These are phyloP conservation scores for Karalla daura DNA, from an alignment of 2,797 vertebrate species.

Conservation along the genomic window DNA sequence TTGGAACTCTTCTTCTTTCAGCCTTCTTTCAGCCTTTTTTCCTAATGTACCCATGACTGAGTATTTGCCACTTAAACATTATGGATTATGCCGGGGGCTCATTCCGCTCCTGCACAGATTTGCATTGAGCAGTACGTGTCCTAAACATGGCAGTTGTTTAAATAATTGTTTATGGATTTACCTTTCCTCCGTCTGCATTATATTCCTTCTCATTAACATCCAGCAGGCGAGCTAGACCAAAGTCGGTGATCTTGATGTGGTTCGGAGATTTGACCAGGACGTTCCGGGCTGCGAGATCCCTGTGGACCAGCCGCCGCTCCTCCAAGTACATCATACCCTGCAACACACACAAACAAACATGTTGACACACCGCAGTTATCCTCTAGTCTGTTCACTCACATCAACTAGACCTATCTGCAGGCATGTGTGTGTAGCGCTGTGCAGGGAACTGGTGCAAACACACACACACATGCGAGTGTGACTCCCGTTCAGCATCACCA, in stretches of 20 bases:
- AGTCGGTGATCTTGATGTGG: conserved; percentile 99
- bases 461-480: conserved; percentile 9
- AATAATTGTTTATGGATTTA: conserved; percentile 52
- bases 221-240: conserved; percentile 93
- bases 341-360: conserved; percentile 37
- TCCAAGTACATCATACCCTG: conserved; percentile 99
- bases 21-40: too few relatives aligned
- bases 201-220: conserved; percentile 99
- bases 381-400: not conserved
- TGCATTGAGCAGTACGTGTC: not conserved
- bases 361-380: conserved; percentile 13
- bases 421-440: not conserved
- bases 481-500: conserved; percentile 34
- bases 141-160: not conserved
- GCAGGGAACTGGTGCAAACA: not conserved
- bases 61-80: too few relatives aligned
- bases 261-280: conserved; percentile 98
- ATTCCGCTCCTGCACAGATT: not conserved
- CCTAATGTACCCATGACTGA: too few relatives aligned
- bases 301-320: conserved; percentile 94
- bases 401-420: conserved; percentile 1
- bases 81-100: not conserved
- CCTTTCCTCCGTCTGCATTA: conserved; percentile 98
- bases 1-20: too few relatives aligned
- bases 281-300: conserved; percentile 96